Evolutionary conservation across 2,888 invertebrate species (phyloP).

Genomic region (Anodontia alba): DNA sequence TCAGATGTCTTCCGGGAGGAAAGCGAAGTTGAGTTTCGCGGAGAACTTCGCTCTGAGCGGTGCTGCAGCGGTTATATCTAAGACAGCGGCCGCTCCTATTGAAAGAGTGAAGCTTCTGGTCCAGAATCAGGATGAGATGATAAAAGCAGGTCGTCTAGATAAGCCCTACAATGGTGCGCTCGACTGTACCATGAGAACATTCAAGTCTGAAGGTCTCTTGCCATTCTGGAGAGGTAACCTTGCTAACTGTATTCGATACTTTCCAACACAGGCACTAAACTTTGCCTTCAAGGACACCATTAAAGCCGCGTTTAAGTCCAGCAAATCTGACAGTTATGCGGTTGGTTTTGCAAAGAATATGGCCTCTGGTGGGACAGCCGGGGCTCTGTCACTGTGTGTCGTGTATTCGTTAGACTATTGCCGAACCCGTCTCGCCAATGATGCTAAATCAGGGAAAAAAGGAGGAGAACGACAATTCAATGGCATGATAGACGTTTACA

Average conservation of each 20-base stretch:
- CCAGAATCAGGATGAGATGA: constrained; percentile 85
- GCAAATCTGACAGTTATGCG: constrained; percentile 71
- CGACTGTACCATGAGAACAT: constrained; percentile 85
- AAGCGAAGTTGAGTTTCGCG: constrained; percentile 76
- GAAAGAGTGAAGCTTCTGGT: constrained; percentile 85
- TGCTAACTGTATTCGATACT: constrained; percentile 88
- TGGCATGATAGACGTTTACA: constrained; percentile 89
- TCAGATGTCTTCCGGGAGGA: constrained; percentile 41
- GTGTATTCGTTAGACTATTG: constrained; percentile 85
- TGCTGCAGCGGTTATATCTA: constrained; percentile 84
- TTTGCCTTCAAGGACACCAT: constrained; percentile 90
- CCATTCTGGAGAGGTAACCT: constrained; percentile 97
- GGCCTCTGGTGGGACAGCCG: constrained; percentile 84
- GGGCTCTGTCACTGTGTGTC: constrained; percentile 84
- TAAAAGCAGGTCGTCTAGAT: constrained; percentile 86
- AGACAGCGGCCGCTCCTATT: constrained; percentile 85
- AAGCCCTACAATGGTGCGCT: constrained; percentile 94
- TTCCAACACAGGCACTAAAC: constrained; percentile 82
- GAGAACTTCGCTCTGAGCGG: constrained; percentile 84
- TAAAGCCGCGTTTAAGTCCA: constrained; percentile 90
- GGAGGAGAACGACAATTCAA: constrained; percentile 91
- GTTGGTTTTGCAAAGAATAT: constrained; percentile 90
- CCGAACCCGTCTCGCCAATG: constrained; percentile 84
- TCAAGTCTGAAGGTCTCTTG: constrained; percentile 79
- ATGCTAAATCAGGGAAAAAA: constrained; percentile 81